Conservation (phyloP, 2,888 invertebrate genomes). For the Diplolepis rosae region DNA sequence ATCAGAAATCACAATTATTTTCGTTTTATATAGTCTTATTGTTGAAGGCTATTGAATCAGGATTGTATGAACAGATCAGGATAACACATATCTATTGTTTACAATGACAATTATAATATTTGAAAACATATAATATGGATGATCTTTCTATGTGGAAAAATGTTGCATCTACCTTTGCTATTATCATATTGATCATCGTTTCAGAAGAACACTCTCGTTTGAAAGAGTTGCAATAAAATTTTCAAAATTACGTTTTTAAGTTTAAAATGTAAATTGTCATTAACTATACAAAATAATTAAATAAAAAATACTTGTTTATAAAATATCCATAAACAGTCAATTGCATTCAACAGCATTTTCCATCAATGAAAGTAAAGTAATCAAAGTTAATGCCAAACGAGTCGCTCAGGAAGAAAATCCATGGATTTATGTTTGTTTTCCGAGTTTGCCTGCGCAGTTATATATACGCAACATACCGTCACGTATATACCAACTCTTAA, state of each 20-base stretch:
- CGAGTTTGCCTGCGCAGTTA: constrained; percentile 59
- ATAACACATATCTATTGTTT: constrained; percentile 60
- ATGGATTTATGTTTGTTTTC: constrained; percentile 51
- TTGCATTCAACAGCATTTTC: no score
- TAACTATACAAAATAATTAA: no score
- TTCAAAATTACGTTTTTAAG: neutral
- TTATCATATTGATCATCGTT: no score
- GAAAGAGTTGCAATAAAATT: neutral
- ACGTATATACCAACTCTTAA: constrained; percentile 49
- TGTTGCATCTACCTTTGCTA: neutral
- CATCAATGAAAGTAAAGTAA: no score
- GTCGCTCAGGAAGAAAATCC: constrained; percentile 31
- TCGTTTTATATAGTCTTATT: neutral
- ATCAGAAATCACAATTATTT: neutral
- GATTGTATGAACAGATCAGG: neutral
- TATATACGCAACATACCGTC: constrained; percentile 41
- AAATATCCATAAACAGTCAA: no score
- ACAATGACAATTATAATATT: constrained; percentile 38
- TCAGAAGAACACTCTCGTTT: no score
- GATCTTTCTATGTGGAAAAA: neutral
- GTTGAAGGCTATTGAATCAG: neutral
- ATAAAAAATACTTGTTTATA: no score
- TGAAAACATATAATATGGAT: neutral
- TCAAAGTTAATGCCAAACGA: no score
- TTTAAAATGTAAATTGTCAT: no score